Base-by-base conservation (phyloP, 53 echinoderm and acorn worm genomes). In the Echinarachnius parma region DNA sequence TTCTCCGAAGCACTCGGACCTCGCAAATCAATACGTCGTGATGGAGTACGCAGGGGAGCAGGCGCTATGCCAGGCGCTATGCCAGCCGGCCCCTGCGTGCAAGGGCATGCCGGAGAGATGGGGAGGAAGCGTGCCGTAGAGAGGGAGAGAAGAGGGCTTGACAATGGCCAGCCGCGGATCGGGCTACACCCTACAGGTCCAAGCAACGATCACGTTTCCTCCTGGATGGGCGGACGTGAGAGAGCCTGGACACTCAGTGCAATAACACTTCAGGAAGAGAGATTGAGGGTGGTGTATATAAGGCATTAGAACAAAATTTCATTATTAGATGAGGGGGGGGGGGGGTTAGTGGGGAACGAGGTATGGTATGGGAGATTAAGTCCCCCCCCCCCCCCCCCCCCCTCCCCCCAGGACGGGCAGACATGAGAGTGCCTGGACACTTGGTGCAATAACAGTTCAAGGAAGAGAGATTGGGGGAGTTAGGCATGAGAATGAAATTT, bases 151-250 rank as follows among this genome's bases (percentile, higher is more conserved):
- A 46, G 46, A 29, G 53, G 69, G 69, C 56, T 72, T 39, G n/a
- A 35, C 74, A 37, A 72, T 57, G 19, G 26, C 36, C 33, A 33
- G 52, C 14, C 54, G 36, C n/a, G 14, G 44, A 55, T 72, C 74
- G 22, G 25, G 23, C 56, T 72, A 56, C 74, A 56, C 74, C 74
- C 74, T 57, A 34, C 34, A 72, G 74, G 74, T 72, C 53, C 37
- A 9, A 18, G 31, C 26, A n/a, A 24, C 9, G 74, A 72, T 72
- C 55, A 13, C 37, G 44, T 72, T 55, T 72, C 74, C n/a, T n/a
- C n/a, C 9, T 2, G 18, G 13, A 54, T 30, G 36, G 35, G 24
- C 18, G 74, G 56, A 54, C 42, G 23, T 56, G 57, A 72, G 27
- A 52, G 29, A 20, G 35, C 10, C 9, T 31, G 49, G 53, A 14